Evolutionary conservation across 2,797 vertebrate species (phyloP).

Genomic region (Ctenopoma kingsleyae): DNA sequence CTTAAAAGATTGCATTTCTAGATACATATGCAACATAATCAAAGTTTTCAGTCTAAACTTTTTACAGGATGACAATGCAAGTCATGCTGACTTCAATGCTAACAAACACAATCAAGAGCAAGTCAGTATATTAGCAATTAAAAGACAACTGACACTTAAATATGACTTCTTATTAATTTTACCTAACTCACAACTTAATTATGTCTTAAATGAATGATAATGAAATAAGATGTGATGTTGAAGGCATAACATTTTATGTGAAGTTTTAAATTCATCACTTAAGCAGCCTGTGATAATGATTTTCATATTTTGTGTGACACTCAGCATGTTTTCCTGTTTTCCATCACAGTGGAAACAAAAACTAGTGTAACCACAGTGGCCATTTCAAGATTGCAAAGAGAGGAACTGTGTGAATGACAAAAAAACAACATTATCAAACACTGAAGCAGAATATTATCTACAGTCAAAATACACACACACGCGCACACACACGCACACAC

Average conservation of each 20-base stretch:
- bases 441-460: conserved; percentile 13
- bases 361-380: conserved; percentile 25
- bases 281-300: conserved; percentile 9
- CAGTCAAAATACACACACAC: conserved; percentile 8
- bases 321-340: not conserved
- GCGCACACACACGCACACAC: conserved; percentile 13
- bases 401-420: conserved; percentile 4
- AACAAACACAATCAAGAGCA: conserved; percentile 29
- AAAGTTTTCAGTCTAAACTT: conserved; percentile 34
- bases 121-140: not conserved
- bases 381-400: conserved; percentile 37
- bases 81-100: too few relatives aligned
- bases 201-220: conserved; percentile 7
- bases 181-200: not conserved
- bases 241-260: conserved; percentile 18
- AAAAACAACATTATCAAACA: conserved; percentile 32
- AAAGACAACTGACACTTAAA: conserved; percentile 11
- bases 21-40: conserved; percentile 12
- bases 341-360: conserved; percentile 22
- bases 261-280: conserved; percentile 29
- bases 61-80: not conserved
- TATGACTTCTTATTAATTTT: conserved; percentile 9
- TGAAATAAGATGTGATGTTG: not conserved
- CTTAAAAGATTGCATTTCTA: conserved; percentile 22
- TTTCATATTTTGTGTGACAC: conserved; percentile 14